Base-by-base conservation (phyloP, 2,888 invertebrate genomes). In the Eristalis intricaria region DNA sequence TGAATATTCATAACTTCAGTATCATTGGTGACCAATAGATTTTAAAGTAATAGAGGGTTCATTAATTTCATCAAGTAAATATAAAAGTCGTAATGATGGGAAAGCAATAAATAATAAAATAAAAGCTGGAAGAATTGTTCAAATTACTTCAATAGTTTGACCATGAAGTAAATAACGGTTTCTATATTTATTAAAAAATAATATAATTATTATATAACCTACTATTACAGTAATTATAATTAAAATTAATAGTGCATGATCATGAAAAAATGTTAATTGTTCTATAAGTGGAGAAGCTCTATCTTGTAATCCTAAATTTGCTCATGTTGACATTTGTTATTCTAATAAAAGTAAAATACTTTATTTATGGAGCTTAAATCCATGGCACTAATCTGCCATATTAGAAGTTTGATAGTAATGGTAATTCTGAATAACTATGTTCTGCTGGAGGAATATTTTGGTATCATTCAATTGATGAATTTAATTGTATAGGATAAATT, bases 1-100 rank as follows among this genome's bases (percentile, higher is more conserved):
- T 70, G 95, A 94, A 90, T 95, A 95, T 94, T 95, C 95, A 93
- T 95, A 95, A 0, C 94, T 94, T 95, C 95, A 95, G 85, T 95
- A 95, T 94, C 95, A 95, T 94, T 95, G 95, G 91, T 95, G 95
- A 0, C 95, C 95, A 92, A 95, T 95, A 35, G 94, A 92, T 93
- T 95, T 95, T 92, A 95, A 90, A 0, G 95, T 94, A 90, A 95
- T 92, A 89, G 93, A 90, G 0, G 95, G 94, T 63, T 94, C 94
- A 92, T 94, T 94, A 90, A 94, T 91, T 95, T 95, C 95, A 92
- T 95, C 95, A 90, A 95, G 90, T 92, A 95, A 89, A 90, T 95
- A 95, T 90, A 95, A 90, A 90, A 95, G 90, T 38, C 94, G 95
- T 90, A 95, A 89, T 0, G 95, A 95, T 0, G 95, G 95, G 40